These are phyloP conservation scores for Neodontobutis hainanensis DNA, from an alignment of 2,113 vertebrate genomes.

Conservation along the genomic window DNA sequence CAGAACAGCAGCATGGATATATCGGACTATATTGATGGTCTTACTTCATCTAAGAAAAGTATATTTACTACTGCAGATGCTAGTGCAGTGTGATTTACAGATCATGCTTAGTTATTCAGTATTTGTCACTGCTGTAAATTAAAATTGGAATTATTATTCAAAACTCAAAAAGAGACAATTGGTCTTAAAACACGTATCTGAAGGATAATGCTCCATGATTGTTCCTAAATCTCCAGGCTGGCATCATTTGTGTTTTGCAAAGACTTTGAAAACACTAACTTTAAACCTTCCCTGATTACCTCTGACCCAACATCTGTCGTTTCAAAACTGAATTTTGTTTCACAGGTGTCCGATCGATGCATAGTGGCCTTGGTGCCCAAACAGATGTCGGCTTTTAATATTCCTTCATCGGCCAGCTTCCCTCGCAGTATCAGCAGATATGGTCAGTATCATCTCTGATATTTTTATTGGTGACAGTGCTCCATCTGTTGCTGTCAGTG, in stretches of 20 bases:
- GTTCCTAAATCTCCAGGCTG: not conserved
- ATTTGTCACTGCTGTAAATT: constrained; percentile 3
- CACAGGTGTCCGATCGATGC: constrained; percentile 90
- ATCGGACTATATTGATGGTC: constrained; percentile 3
- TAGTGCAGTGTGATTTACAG: not conserved
- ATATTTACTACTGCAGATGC: constrained; percentile 1
- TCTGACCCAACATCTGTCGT: constrained; percentile 3
- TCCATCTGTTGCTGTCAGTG: constrained; percentile 37
- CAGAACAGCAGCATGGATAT: constrained; percentile 7
- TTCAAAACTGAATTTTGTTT: constrained; percentile 22
- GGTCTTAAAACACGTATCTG: not conserved
- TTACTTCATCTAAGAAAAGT: not conserved
- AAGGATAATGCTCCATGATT: not conserved
- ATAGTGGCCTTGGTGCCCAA: constrained; percentile 93
- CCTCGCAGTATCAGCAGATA: constrained; percentile 94
- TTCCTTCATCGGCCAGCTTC: constrained; percentile 91
- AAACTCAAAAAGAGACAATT: not conserved
- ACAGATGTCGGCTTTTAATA: constrained; percentile 94
- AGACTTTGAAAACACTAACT: constrained; percentile 8
- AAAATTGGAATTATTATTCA: not conserved
- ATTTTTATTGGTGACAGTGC: constrained; percentile 23
- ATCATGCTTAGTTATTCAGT: not conserved
- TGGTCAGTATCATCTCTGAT: constrained; percentile 69
- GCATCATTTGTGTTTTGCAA: constrained; percentile 1
- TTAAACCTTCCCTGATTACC: not conserved